Base-by-base conservation (phyloP, 2,113 vertebrate species). In the Urocynchramus pylzowi region DNA sequence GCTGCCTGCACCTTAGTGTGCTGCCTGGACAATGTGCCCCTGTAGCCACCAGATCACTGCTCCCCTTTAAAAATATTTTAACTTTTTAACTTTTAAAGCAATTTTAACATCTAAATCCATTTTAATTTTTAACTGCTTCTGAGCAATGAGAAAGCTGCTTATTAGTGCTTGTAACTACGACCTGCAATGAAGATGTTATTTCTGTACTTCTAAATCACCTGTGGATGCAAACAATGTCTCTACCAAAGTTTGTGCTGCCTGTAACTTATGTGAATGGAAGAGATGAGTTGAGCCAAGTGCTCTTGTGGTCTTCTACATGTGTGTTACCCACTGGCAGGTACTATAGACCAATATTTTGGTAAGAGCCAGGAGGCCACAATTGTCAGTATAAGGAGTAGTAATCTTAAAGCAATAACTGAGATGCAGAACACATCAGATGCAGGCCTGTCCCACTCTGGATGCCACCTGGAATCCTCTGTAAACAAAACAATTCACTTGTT, bases 391-490 rank as follows among this genome's bases (percentile, higher is more conserved):
- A 97, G 13, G 41, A 97, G 13, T 45, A 91, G 27, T 3, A 13
- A 76, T 63, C 91, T 97, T 84, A 97, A 47, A 74, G 17, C 69
- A 54, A 92, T 56, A 81, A 96, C 1, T 1, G 81, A 49, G 91
- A 98, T 75, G 67, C 83, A 80, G 84, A 81, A 97, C 67, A 47
- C 87, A 1, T 98, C 97, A 39, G 97, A 92, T 2, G 52, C 16
- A 56, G 95, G 41, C 60, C 65, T 92, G 49, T 95, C 95, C 97
- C 96, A 90, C 0, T 73, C 96, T 70, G 97, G 97, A 52, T 26
- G 2, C 82, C 70, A 95, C 14, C 1, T 37, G 56, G 97, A 80
- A 91, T 97, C 33, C 89, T 63, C 98, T 98, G 59, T 52, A 70
- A 95, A 97, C 35, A 75, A 95, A 97, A 93, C 6, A 95, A 37